These are phyloP conservation scores for Heliangelus exortis DNA, from an alignment of 2,797 vertebrate species.

Conservation along the genomic window DNA sequence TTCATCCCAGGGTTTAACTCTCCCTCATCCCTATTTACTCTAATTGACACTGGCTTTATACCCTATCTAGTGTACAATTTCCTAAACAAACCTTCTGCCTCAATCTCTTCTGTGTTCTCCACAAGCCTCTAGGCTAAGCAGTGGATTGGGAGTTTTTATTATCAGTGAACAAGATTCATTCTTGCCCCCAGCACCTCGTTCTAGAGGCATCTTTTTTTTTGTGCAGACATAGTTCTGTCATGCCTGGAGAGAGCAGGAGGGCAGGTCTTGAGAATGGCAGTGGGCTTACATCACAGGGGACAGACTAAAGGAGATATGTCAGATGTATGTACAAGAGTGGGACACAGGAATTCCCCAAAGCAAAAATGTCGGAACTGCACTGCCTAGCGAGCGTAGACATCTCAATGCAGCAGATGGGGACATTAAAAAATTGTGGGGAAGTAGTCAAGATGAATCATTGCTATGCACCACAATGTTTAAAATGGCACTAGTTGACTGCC, in stretches of 20 bases:
- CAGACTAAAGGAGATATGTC: background rate
- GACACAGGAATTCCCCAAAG: background rate
- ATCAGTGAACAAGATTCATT: background rate
- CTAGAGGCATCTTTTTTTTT: background rate
- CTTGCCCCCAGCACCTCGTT: background rate
- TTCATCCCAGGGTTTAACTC: background rate
- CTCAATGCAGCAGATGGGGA: background rate
- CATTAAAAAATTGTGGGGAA: background rate
- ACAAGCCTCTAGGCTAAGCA: background rate
- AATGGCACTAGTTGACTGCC: background rate
- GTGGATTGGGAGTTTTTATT: background rate
- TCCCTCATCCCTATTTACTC: background rate
- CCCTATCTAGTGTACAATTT: background rate
- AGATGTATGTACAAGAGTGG: background rate
- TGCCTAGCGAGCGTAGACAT: background rate
- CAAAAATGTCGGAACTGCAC: background rate
- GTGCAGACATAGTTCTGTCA: background rate
- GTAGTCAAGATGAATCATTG: background rate
- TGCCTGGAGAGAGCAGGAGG: background rate
- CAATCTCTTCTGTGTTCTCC: background rate
- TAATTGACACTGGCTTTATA: background rate
- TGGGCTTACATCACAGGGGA: background rate
- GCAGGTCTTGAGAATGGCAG: background rate
- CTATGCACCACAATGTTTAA: background rate
- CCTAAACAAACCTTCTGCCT: background rate